A percentile compares a stretch with the other conserved stretches of the same genome.
Evolutionary conservation across 2,888 invertebrate species (phyloP).

Genomic region (Helleia helle): DNA sequence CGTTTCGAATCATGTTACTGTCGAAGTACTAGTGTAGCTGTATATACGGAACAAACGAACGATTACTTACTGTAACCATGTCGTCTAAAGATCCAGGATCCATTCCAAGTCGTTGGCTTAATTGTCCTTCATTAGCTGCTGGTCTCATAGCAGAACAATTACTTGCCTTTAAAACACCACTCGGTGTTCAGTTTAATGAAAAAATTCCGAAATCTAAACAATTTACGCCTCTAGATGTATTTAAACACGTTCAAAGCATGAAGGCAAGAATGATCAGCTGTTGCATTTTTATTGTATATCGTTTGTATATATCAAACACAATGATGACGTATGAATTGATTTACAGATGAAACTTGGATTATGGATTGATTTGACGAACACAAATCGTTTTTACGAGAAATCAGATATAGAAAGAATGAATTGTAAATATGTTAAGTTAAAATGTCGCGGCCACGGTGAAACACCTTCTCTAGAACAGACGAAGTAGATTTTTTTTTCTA

Average conservation of each 20-base stretch:
- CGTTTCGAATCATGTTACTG: too few species aligned
- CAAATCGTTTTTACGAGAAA: slow-evolving; percentile 92
- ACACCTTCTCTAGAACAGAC: slow-evolving; percentile 92
- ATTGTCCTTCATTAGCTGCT: slow-evolving; percentile 88
- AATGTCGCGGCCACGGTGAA: slow-evolving; percentile 94
- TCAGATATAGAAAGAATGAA: slow-evolving; percentile 82
- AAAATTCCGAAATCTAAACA: slow-evolving; percentile 88
- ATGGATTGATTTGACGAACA: slow-evolving; percentile 98
- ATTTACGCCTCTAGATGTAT: slow-evolving; percentile 92
- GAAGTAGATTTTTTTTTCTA: slow-evolving; percentile 31
- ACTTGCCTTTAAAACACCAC: slow-evolving; percentile 95
- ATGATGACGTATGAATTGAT: slow-evolving; percentile 19
- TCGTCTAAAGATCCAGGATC: slow-evolving; percentile 68
- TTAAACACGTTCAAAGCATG: slow-evolving; percentile 82
- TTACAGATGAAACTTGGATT: slow-evolving; percentile 88
- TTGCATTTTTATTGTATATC: slow-evolving; percentile 2
- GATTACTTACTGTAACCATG: slow-evolving; percentile 31
- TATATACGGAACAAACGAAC: too few species aligned
- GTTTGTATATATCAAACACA: neutral
- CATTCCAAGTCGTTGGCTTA: slow-evolving; percentile 90
- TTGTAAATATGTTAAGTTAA: slow-evolving; percentile 90
- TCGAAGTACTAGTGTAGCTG: too few species aligned
- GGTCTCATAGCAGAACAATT: slow-evolving; percentile 86
- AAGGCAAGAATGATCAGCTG: slow-evolving; percentile 70
- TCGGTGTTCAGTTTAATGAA: slow-evolving; percentile 85